A percentile compares a stretch with the other conserved stretches of the same genome.
Evolutionary conservation across 2,113 vertebrate genomes (phyloP).

Genomic region (Seriola quinqueradiata): DNA sequence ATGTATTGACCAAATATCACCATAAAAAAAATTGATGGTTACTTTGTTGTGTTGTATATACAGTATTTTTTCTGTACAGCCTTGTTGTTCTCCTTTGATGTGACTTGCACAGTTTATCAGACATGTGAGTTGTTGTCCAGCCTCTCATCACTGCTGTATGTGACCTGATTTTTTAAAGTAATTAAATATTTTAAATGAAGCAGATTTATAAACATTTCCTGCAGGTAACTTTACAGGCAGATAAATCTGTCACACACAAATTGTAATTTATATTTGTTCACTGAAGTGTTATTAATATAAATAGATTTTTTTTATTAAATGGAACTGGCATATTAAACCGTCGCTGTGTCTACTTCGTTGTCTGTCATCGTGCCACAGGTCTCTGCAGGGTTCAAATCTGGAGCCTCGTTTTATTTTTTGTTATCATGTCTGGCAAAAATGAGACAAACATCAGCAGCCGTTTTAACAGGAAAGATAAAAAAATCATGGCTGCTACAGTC

Average conservation of each 20-base stretch:
- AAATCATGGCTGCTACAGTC: too few relatives aligned
- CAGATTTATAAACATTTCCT: neutral
- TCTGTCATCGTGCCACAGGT: neutral
- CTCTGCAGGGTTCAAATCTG: neutral
- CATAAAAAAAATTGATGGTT: neutral
- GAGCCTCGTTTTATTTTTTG: neutral
- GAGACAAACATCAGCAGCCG: neutral
- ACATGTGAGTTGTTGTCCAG: neutral
- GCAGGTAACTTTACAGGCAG: neutral
- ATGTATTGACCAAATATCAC: neutral
- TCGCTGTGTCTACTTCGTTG: neutral
- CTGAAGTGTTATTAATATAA: conserved; percentile 25
- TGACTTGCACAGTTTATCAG: neutral
- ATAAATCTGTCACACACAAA: neutral
- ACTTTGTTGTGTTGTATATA: neutral
- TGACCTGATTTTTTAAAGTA: conserved; percentile 4
- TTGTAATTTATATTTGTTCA: conserved; percentile 55
- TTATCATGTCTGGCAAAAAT: too few relatives aligned
- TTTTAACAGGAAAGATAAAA: neutral
- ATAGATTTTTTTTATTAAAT: conserved; percentile 21
- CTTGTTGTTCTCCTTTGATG: neutral
- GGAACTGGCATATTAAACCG: neutral
- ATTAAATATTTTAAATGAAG: conserved; percentile 44
- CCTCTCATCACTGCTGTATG: conserved; percentile 24
- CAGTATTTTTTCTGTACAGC: conserved; percentile 19